Evolutionary conservation across 2,113 vertebrate genomes (phyloP).

Genomic region (Todiramphus saurophagus): DNA sequence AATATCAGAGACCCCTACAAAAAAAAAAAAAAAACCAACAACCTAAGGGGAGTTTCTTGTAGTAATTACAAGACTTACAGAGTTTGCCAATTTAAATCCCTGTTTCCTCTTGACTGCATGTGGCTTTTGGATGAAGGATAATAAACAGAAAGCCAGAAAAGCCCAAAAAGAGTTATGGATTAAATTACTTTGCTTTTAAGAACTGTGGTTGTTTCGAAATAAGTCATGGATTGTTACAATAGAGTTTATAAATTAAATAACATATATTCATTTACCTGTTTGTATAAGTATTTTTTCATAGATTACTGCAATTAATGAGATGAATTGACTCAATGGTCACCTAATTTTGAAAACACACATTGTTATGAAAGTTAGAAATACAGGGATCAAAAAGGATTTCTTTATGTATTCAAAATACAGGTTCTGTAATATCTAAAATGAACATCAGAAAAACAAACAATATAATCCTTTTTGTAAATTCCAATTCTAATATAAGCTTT

Average conservation of each 20-base stretch:
- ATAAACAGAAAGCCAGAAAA: neutral
- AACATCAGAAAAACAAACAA: slow-evolving; percentile 38
- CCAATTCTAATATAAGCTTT: neutral
- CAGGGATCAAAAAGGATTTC: neutral
- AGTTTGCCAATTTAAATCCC: neutral
- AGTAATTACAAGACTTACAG: neutral
- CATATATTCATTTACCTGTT: neutral
- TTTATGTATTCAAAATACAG: neutral
- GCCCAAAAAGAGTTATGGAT: neutral
- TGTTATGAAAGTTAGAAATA: neutral
- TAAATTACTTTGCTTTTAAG: neutral
- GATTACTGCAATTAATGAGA: neutral
- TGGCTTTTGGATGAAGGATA: neutral
- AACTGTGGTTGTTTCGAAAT: neutral
- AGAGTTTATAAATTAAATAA: neutral
- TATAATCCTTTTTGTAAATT: slow-evolving; percentile 39
- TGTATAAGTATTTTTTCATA: neutral
- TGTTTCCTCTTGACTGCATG: neutral
- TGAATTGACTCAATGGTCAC: neutral
- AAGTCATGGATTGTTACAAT: neutral
- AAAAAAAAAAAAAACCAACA: neutral
- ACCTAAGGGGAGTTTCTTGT: neutral
- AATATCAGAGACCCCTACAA: neutral
- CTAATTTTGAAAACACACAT: neutral
- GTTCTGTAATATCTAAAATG: neutral